phyloP scores from a whole-genome alignment of 2,888 invertebrate species.

The Cataglyphis cursor region DNA sequence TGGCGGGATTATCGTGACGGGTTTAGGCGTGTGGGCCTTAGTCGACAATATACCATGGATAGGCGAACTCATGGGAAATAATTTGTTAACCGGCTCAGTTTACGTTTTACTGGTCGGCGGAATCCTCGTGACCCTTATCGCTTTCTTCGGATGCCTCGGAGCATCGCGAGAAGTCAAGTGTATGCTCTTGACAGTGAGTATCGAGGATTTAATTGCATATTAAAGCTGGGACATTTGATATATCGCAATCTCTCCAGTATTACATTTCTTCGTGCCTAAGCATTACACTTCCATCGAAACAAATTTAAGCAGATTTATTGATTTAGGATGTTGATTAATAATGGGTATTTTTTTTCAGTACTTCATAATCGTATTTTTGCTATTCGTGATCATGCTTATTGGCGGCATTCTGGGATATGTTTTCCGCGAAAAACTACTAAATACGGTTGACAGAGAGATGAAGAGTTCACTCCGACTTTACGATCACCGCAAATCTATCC shows the following conservation, averaged over 20 bases:
- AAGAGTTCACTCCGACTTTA: constrained; percentile 92
- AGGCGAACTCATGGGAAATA: constrained; percentile 94
- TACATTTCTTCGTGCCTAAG: background rate
- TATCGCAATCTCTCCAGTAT: background rate
- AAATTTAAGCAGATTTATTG: background rate
- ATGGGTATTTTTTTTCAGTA: constrained; percentile 90
- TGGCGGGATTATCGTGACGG: constrained; percentile 92
- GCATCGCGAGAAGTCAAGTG: constrained; percentile 98
- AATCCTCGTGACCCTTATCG: constrained; percentile 92
- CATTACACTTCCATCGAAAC: background rate
- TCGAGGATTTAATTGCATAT: background rate
- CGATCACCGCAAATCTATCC: constrained; percentile 90
- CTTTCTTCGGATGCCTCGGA: constrained; percentile 97
- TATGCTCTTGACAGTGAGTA: constrained; percentile 94
- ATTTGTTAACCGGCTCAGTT: constrained; percentile 95
- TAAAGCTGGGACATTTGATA: background rate
- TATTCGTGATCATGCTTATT: constrained; percentile 96
- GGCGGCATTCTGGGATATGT: constrained; percentile 97
- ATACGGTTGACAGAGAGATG: constrained; percentile 93
- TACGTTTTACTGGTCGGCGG: constrained; percentile 95
- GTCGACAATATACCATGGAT: constrained; percentile 93
- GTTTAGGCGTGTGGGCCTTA: constrained; percentile 94
- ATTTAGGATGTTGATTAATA: background rate
- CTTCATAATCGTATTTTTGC: constrained; percentile 94
- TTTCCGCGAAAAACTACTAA: constrained; percentile 94